Evolutionary conservation across 2,888 invertebrate species (phyloP), one percentile per base, ranked within the genome.

Genomic region (Gymnoscelis rufifasciata): DNA sequence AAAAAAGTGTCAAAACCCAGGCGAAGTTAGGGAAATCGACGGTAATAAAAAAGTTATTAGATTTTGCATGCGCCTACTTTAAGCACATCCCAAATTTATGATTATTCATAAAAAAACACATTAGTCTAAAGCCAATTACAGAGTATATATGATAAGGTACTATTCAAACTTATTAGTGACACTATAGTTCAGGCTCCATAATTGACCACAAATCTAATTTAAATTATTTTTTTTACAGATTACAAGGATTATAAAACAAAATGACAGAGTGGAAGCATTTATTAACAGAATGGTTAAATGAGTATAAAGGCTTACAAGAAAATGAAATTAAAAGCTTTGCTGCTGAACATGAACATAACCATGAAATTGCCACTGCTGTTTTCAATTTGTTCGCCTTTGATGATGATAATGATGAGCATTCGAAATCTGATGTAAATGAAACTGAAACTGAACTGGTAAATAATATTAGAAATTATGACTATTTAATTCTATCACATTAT

Each of bases 211-310:
- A 26, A 26, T 8, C 7, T 26, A 19, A 19, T 19, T 6, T 1
- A 14, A 15, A 3, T 12, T 13, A n/a, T 10, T 2, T 19, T 5
- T 15, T 19, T 41, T 49, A 2, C 44, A 50, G 42, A 7, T 31
- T 37, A 31, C 30, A 43, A 36, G 13, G 8, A 24, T 12, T 29
- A 28, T 27, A 36, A 7, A 8, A 31, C 26, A 56, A 51, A 58
- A 88, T 88, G 87, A 71, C 78, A 40, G 87, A 88, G 62, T 81
- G 81, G 76, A 83, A 79, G 56, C 83, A 89, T 60, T 89, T 95
- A 83, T 92, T 95, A 61, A 89, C 90, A 61, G 95, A 96, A 76
- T 96, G 95, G 95, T 83, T 96, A 60, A 90, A 91, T 61, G 96
- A 96, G 71, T 95, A 93, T 83, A 91, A 92, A 52, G 88, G 92